These are phyloP conservation scores for Agrotis puta DNA, from an alignment of 2,888 invertebrate species.

Conservation along the genomic window DNA sequence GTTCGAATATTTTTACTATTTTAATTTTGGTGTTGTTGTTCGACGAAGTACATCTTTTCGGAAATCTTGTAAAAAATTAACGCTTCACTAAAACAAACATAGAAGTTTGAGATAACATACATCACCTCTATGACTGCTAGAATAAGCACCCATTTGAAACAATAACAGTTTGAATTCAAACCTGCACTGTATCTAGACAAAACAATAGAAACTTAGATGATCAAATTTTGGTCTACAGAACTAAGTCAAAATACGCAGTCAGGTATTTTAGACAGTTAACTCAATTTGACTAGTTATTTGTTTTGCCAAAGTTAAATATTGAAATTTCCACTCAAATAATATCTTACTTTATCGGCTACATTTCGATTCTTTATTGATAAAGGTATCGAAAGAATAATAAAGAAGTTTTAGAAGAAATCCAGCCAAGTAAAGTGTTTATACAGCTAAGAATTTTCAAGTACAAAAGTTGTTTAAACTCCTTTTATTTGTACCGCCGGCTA, in stretches of 20 bases:
- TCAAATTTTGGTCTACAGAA: conserved; percentile 38
- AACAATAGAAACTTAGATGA: conserved; percentile 44
- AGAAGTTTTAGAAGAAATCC: conserved; percentile 18
- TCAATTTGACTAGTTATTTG: conserved; percentile 34
- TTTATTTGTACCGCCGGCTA: conserved; percentile 6
- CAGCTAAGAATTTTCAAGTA: conserved; percentile 8
- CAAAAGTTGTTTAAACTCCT: conserved; percentile 25
- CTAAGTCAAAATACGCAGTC: conserved; percentile 42
- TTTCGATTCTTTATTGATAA: conserved; percentile 33
- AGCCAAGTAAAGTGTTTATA: conserved; percentile 12
- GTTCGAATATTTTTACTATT: too few species aligned
- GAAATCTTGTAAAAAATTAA: too few species aligned
- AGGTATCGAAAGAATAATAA: conserved; percentile 29
- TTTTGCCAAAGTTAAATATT: conserved; percentile 36
- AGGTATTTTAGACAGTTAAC: conserved; percentile 44
- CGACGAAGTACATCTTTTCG: too few species aligned
- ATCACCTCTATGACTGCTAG: not conserved
- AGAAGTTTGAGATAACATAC: not conserved
- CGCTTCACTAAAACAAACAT: too few species aligned
- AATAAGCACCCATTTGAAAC: conserved; percentile 24
- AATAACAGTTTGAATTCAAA: conserved; percentile 30
- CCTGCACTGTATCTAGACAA: conserved; percentile 12
- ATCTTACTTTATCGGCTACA: conserved; percentile 8
- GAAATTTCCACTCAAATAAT: conserved; percentile 33
- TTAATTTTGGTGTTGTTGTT: too few species aligned